These are phyloP conservation scores for Cryptocephalus moraei DNA, from an alignment of 2,888 invertebrate species.

Conservation along the genomic window DNA sequence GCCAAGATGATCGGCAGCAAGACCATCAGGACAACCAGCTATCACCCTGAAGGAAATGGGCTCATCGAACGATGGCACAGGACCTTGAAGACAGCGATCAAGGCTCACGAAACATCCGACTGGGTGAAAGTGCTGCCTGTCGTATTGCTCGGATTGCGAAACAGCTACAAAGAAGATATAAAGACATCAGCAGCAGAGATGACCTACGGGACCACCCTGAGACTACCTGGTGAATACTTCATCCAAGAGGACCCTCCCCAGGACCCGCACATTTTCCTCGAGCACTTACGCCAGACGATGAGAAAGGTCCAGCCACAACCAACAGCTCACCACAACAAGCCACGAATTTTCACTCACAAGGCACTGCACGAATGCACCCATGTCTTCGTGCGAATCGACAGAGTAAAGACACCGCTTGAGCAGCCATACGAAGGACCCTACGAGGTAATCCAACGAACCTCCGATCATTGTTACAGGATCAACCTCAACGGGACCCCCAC, in stretches of 20 bases:
- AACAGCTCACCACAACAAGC: neutral
- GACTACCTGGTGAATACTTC: neutral
- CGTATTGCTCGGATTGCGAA: slow-evolving; percentile 1
- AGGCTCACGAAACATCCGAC: neutral
- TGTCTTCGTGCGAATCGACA: slow-evolving; percentile 24
- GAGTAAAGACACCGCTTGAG: slow-evolving; percentile 15
- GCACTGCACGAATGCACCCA: slow-evolving; percentile 33
- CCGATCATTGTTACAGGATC: slow-evolving; percentile 10
- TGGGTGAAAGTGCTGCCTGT: too few species aligned
- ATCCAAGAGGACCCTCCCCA: neutral
- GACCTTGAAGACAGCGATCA: neutral
- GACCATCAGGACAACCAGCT: too few species aligned
- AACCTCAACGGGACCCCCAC: slow-evolving; percentile 7
- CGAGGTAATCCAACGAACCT: slow-evolving; percentile 11
- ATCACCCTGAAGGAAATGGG: slow-evolving; percentile 14
- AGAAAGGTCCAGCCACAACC: slow-evolving; percentile 1
- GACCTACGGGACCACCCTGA: slow-evolving; percentile 1
- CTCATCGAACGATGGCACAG: slow-evolving; percentile 15
- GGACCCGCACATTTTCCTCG: slow-evolving; percentile 1
- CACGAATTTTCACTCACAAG: slow-evolving; percentile 30
- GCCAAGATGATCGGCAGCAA: too few species aligned
- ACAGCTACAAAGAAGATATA: slow-evolving; percentile 1
- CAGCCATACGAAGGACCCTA: slow-evolving; percentile 20
- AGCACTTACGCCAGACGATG: slow-evolving; percentile 3
- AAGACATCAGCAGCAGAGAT: too few species aligned